These are phyloP conservation scores for Scelioninae gen. 1 DNA, from an alignment of 2,888 invertebrate genomes.

Conservation along the genomic window DNA sequence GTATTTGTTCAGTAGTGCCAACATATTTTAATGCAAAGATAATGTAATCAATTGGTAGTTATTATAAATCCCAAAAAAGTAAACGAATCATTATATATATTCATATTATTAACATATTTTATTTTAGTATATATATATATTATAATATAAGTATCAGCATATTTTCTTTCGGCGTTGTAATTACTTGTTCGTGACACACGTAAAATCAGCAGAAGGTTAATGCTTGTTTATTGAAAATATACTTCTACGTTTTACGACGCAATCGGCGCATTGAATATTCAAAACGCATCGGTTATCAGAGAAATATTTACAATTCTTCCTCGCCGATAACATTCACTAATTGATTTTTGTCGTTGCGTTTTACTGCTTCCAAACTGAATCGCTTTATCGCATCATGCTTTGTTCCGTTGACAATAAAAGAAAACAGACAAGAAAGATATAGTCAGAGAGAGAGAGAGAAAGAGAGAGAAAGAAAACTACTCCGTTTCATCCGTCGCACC, in stretches of 20 bases:
- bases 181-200: conserved; percentile 44
- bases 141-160: too few relatives aligned
- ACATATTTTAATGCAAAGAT: too few relatives aligned
- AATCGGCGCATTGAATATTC: conserved; percentile 37
- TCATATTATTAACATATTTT: too few relatives aligned
- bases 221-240: conserved; percentile 36
- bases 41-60: too few relatives aligned
- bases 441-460: too few relatives aligned
- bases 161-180: conserved; percentile 18
- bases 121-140: too few relatives aligned
- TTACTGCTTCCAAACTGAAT: conserved; percentile 1
- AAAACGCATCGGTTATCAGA: conserved; percentile 11
- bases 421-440: too few relatives aligned
- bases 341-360: not conserved
- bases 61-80: too few relatives aligned
- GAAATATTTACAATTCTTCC: conserved; percentile 26
- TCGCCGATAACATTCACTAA: conserved; percentile 25
- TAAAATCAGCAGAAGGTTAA: conserved; percentile 16
- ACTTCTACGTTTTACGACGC: conserved; percentile 35
- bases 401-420: not conserved
- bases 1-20: too few relatives aligned
- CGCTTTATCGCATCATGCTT: conserved; percentile 12
- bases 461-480: too few relatives aligned
- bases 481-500: not conserved
- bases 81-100: too few relatives aligned